These are phyloP conservation scores for Talpa occidentalis DNA, from an alignment of 2,113 vertebrate genomes.

Conservation along the genomic window DNA sequence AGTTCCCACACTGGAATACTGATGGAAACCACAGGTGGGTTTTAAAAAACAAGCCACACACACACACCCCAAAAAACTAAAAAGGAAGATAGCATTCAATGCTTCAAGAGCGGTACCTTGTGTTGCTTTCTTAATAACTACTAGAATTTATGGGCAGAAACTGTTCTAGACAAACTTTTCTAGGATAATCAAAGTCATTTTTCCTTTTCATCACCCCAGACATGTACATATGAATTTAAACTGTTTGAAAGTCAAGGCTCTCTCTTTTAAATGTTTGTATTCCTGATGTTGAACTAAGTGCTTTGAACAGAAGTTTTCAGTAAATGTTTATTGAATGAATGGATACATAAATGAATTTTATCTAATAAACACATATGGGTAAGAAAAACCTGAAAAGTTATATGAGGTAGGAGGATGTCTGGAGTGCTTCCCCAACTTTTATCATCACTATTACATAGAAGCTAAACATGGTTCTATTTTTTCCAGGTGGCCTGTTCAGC, in stretches of 20 bases:
- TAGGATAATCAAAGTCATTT: conserved; percentile 42
- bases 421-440: neutral
- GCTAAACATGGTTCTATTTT: conserved; percentile 56
- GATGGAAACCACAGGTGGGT: neutral
- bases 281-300: neutral
- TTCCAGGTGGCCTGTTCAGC: conserved; percentile 37
- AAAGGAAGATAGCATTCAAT: neutral
- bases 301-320: neutral
- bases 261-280: conserved; percentile 2
- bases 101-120: neutral
- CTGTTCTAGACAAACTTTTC: conserved; percentile 2
- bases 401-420: neutral
- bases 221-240: neutral
- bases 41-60: neutral
- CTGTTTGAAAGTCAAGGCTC: neutral
- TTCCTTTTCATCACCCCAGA: neutral
- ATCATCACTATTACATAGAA: neutral
- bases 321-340: neutral
- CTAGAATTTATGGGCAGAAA: conserved; percentile 40
- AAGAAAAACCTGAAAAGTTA: neutral
- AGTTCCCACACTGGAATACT: neutral
- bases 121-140: neutral
- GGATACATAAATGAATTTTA: neutral
- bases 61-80: no score
- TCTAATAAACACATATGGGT: neutral